Evolutionary conservation across 2,113 vertebrate species (phyloP).

Genomic region (Myotis yumanensis): DNA sequence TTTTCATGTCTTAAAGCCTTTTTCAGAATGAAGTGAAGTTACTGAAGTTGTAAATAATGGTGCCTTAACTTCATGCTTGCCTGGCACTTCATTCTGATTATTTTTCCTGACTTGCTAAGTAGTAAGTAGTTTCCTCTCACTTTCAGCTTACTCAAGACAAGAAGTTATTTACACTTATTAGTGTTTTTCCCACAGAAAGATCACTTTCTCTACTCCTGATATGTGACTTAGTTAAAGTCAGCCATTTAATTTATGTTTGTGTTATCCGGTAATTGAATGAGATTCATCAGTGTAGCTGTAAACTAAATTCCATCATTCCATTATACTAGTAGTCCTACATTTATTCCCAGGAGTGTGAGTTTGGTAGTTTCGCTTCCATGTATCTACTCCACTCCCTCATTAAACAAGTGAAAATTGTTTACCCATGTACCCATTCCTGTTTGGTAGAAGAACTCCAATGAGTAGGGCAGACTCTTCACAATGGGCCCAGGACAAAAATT

Average conservation of each 20-base stretch:
- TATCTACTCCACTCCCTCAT: not conserved
- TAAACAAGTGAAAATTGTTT: slow-evolving; percentile 52
- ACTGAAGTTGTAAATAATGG: slow-evolving; percentile 83
- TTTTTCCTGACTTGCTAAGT: slow-evolving; percentile 58
- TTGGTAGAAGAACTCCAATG: not conserved
- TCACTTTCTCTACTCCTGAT: slow-evolving; percentile 54
- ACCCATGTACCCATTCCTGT: slow-evolving; percentile 46
- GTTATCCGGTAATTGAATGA: slow-evolving; percentile 45
- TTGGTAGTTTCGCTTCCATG: slow-evolving; percentile 29
- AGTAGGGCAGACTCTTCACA: slow-evolving; percentile 14
- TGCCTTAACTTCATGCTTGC: slow-evolving; percentile 85
- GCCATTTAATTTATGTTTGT: slow-evolving; percentile 33
- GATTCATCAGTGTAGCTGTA: slow-evolving; percentile 1
- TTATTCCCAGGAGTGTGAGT: slow-evolving; percentile 25
- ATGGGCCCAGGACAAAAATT: not conserved
- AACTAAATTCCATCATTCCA: slow-evolving; percentile 74
- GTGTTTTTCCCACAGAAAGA: slow-evolving; percentile 55
- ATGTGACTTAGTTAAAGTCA: slow-evolving; percentile 49
- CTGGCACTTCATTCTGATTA: slow-evolving; percentile 84
- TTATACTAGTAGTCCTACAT: slow-evolving; percentile 9
- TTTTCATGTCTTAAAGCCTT: slow-evolving; percentile 73
- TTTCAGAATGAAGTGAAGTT: slow-evolving; percentile 82
- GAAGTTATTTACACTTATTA: slow-evolving; percentile 48
- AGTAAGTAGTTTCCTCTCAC: slow-evolving; percentile 49
- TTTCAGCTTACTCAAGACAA: slow-evolving; percentile 52